phyloP scores from a whole-genome alignment of 2,888 invertebrate genomes.

The Melanostoma mellinum region DNA sequence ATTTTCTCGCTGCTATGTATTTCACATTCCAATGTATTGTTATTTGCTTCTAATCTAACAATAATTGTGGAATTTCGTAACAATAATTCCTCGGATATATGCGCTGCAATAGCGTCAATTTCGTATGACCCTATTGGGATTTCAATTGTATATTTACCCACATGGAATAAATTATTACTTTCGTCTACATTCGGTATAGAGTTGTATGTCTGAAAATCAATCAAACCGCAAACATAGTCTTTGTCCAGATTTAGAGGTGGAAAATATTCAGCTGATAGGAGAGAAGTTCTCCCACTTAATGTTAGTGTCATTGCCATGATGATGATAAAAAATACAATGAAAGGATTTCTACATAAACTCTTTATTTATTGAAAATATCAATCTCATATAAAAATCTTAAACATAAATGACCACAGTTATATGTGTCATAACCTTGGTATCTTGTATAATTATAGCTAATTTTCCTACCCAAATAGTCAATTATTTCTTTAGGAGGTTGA shows the following conservation, averaged over 20 bases:
- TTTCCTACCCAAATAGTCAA: slow-evolving; percentile 73
- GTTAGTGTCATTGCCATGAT: slow-evolving; percentile 75
- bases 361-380: too few species aligned
- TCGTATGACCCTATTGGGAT: slow-evolving; percentile 77
- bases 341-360: slow-evolving; percentile 75
- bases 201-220: slow-evolving; percentile 19
- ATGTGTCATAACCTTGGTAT: slow-evolving; percentile 74
- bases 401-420: too few species aligned
- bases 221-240: slow-evolving; percentile 75
- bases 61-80: background rate
- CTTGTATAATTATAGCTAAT: slow-evolving; percentile 75
- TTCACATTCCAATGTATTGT: slow-evolving; percentile 24
- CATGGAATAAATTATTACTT: slow-evolving; percentile 76
- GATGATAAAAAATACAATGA: background rate
- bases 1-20: slow-evolving; percentile 21
- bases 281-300: slow-evolving; percentile 73
- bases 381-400: slow-evolving; percentile 68
- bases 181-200: slow-evolving; percentile 77
- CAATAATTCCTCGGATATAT: slow-evolving; percentile 1
- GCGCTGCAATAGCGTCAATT: slow-evolving; percentile 74
- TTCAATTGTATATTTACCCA: slow-evolving; percentile 66
- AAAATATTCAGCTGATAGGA: slow-evolving; percentile 66
- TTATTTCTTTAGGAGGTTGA: slow-evolving; percentile 27
- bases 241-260: slow-evolving; percentile 47
- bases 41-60: slow-evolving; percentile 25